Percentiles rank a stretch among this genome's conserved stretches.
Evolutionary conservation across 1,140 invertebrate genomes (phyloP).

Genomic region (Antheraea pernyi): DNA sequence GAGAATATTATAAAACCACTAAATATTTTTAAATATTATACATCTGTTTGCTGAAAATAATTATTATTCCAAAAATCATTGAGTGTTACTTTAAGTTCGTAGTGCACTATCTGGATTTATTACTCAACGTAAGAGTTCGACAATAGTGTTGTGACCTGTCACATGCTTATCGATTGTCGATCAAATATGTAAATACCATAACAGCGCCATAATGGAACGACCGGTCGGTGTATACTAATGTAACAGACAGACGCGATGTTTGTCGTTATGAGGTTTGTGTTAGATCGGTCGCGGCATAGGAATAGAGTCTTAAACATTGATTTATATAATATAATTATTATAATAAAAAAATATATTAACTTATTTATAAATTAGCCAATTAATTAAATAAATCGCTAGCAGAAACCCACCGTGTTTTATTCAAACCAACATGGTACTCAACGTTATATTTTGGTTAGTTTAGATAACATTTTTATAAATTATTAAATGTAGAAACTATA

Average conservation of each 20-base stretch:
- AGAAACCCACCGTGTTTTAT: too few relatives aligned
- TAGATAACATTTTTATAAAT: too few relatives aligned
- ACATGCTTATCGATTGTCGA: slow-evolving; percentile 38
- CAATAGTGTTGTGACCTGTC: slow-evolving; percentile 32
- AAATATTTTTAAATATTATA: too few relatives aligned
- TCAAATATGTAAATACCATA: slow-evolving; percentile 44
- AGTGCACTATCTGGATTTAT: neutral
- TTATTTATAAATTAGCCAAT: neutral
- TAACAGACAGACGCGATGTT: neutral
- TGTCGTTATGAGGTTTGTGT: slow-evolving; percentile 28
- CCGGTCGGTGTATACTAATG: slow-evolving; percentile 35
- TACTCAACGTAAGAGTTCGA: neutral
- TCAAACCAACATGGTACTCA: too few relatives aligned
- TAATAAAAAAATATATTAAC: neutral
- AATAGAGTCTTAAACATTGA: slow-evolving; percentile 16
- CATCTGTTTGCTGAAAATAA: too few relatives aligned
- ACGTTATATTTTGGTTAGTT: too few relatives aligned
- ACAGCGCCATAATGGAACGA: slow-evolving; percentile 43
- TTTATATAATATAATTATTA: neutral
- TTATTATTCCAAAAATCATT: too few relatives aligned
- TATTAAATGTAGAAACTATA: too few relatives aligned
- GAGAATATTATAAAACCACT: too few relatives aligned
- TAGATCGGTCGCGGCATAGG: neutral
- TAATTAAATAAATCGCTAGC: too few relatives aligned
- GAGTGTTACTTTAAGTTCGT: neutral